phyloP scores from a whole-genome alignment of 64 coral and sea anemone species.

The Astreopora myriophthalma region DNA sequence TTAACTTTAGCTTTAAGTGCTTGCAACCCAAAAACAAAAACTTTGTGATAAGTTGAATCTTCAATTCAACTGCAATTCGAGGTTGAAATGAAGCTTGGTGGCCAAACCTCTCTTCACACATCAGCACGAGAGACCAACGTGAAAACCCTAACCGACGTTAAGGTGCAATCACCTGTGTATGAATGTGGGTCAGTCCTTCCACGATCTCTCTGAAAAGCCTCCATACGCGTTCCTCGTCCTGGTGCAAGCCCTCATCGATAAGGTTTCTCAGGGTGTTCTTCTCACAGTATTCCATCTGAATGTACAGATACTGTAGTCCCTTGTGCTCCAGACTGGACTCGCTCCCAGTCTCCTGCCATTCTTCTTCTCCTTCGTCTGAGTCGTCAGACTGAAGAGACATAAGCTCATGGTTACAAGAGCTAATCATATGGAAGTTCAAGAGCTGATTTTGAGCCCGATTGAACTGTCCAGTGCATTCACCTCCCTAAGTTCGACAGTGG shows the following conservation, averaged over 20 bases:
- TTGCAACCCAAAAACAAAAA: too few relatives aligned
- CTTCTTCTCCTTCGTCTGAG: constrained; percentile 76
- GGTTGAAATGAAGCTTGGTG: too few relatives aligned
- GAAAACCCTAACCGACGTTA: not conserved
- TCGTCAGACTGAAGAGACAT: constrained; percentile 74
- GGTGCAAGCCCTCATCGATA: constrained; percentile 92
- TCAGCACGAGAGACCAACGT: too few relatives aligned
- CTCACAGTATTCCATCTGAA: constrained; percentile 99
- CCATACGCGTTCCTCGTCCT: constrained; percentile 86
- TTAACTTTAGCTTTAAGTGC: too few relatives aligned
- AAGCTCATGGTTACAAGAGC: not conserved
- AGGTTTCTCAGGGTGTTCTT: constrained; percentile 93
- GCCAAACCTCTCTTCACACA: too few relatives aligned
- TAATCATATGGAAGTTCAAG: too few relatives aligned
- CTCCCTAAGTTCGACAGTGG: too few relatives aligned
- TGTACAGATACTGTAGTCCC: constrained; percentile 90
- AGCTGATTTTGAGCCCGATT: too few relatives aligned
- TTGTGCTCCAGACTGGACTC: constrained; percentile 71
- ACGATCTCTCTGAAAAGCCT: constrained; percentile 94
- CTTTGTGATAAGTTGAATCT: too few relatives aligned
- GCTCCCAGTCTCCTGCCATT: constrained; percentile 67
- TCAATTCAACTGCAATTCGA: too few relatives aligned
- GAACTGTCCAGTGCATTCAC: too few relatives aligned
- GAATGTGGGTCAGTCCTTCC: constrained; percentile 92
- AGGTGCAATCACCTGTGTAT: constrained; percentile 70